These are phyloP conservation scores for Monodelphis domestica DNA, from an alignment of 2,797 vertebrate species.

Conservation along the genomic window DNA sequence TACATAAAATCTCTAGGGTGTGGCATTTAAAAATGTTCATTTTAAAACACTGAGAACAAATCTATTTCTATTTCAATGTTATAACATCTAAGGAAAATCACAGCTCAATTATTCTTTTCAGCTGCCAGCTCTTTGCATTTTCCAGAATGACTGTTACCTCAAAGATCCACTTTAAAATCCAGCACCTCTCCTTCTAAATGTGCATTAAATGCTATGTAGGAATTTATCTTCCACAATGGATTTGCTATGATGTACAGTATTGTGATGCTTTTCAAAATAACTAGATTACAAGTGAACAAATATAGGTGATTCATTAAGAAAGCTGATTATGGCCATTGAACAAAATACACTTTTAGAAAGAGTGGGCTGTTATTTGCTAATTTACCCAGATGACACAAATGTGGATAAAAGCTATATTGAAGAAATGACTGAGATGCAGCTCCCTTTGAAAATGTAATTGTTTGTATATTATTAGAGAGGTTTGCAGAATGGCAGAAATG, in stretches of 20 bases:
- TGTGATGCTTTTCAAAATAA: conserved; percentile 69
- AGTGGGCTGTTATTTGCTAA: conserved; percentile 67
- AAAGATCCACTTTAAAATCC: conserved; percentile 63
- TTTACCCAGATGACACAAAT: conserved; percentile 70
- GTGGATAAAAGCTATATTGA: conserved; percentile 75
- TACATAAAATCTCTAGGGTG: conserved; percentile 48
- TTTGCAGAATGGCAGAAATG: conserved; percentile 73
- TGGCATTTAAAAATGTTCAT: conserved; percentile 58
- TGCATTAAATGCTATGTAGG: conserved; percentile 14
- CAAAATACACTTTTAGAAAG: conserved; percentile 56
- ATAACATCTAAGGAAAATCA: conserved; percentile 70
- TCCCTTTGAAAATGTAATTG: conserved; percentile 71
- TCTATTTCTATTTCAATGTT: conserved; percentile 62
- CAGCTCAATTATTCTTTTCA: conserved; percentile 63
- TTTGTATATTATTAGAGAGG: conserved; percentile 59
- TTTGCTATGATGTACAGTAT: conserved; percentile 38
- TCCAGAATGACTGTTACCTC: conserved; percentile 64
- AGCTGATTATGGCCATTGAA: conserved; percentile 51
- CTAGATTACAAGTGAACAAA: conserved; percentile 67
- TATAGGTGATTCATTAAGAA: conserved; percentile 68
- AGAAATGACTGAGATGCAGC: conserved; percentile 61
- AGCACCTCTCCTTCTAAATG: conserved; percentile 54
- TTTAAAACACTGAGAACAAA: conserved; percentile 76
- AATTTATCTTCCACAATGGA: conserved; percentile 69
- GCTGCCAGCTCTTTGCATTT: conserved; percentile 62